These are phyloP conservation scores for Rotaria magnacalcarata DNA, from an alignment of 2,888 invertebrate genomes.

Conservation along the genomic window DNA sequence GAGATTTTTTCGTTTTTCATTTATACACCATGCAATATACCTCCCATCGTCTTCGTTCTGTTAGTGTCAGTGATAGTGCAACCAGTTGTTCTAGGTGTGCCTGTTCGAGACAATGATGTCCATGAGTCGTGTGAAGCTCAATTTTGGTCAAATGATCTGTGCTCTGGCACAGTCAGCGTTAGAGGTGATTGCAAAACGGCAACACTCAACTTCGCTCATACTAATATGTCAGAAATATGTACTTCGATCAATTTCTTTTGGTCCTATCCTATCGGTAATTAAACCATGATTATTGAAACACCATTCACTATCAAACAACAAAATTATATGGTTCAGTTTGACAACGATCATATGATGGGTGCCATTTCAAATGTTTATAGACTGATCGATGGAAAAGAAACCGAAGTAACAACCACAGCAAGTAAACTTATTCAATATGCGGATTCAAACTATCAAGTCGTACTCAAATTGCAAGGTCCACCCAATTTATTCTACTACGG, in stretches of 20 bases:
- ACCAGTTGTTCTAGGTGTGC: neutral
- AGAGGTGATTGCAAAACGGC: neutral
- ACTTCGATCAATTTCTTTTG: neutral
- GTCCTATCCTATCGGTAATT: neutral
- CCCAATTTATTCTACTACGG: too few relatives aligned
- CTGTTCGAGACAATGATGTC: neutral
- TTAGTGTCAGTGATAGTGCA: neutral
- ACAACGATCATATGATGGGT: neutral
- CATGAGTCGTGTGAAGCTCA: neutral
- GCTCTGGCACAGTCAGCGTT: neutral
- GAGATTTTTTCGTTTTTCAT: neutral
- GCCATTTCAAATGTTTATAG: neutral
- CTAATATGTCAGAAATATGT: neutral
- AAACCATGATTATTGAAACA: neutral
- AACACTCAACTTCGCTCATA: neutral
- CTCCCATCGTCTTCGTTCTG: neutral
- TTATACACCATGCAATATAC: neutral
- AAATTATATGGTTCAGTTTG: neutral
- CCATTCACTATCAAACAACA: neutral
- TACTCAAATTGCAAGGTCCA: too few relatives aligned
- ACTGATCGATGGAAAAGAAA: neutral
- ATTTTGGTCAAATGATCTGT: neutral
- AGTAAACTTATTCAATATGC: too few relatives aligned
- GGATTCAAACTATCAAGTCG: too few relatives aligned
- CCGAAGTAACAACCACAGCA: too few relatives aligned